Evolutionary conservation across 2,797 vertebrate species (phyloP).

Genomic region (Chelonia mydas): DNA sequence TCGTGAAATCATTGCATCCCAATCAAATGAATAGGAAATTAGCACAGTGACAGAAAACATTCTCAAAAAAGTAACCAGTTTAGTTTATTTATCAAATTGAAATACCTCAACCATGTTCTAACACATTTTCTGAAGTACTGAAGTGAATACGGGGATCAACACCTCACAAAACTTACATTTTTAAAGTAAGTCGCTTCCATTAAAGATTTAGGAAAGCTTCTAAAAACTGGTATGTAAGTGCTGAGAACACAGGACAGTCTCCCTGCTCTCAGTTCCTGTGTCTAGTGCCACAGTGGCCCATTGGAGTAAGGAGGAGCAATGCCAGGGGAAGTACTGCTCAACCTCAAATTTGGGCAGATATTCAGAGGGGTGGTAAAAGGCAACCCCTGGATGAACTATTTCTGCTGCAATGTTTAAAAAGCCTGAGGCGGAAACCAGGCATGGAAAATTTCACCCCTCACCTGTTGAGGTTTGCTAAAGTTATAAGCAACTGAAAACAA

Average conservation of each 20-base stretch:
- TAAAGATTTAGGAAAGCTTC: slow-evolving; percentile 30
- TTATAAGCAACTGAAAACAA: neutral
- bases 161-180: neutral
- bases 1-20: slow-evolving; percentile 72
- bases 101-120: slow-evolving; percentile 40
- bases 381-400: neutral
- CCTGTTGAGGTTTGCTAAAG: neutral
- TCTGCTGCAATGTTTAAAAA: neutral
- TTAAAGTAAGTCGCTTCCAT: neutral
- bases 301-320: neutral
- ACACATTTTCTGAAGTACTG: slow-evolving; percentile 31
- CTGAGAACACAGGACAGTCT: neutral
- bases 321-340: neutral
- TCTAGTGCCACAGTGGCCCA: neutral
- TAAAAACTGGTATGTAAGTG: neutral
- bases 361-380: neutral
- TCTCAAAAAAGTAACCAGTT: slow-evolving; percentile 56
- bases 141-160: slow-evolving; percentile 1
- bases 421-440: neutral
- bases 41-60: slow-evolving; percentile 60
- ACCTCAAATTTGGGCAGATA: neutral
- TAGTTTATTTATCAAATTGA: slow-evolving; percentile 63
- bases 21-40: slow-evolving; percentile 68
- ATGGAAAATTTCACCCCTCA: neutral
- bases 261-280: too few species aligned